These are phyloP conservation scores for Meiosimyza platycephala DNA, from an alignment of 2,888 invertebrate species.

Conservation along the genomic window DNA sequence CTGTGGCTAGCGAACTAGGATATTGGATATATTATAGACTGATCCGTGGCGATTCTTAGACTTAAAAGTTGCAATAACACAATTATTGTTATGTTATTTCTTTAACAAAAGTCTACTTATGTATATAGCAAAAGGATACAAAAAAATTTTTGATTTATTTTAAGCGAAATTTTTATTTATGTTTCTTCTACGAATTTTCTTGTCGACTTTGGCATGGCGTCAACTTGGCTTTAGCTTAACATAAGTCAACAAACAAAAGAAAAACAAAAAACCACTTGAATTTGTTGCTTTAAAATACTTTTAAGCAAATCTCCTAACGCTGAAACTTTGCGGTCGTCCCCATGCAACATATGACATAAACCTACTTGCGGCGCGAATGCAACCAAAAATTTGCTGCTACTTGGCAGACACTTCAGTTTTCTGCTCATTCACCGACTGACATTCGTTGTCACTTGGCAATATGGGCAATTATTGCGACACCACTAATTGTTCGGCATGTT, in stretches of 20 bases:
- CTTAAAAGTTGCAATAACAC: too few species aligned
- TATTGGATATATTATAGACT: too few species aligned
- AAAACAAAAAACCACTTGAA: neutral
- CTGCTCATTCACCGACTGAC: neutral
- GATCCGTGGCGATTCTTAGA: too few species aligned
- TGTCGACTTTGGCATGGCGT: neutral
- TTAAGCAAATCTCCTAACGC: neutral
- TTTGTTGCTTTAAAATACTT: neutral
- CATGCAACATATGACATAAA: neutral
- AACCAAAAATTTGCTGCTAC: neutral
- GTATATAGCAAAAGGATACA: too few species aligned
- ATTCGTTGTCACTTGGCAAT: conserved; percentile 25
- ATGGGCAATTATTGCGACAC: conserved; percentile 51
- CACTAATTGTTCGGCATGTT: conserved; percentile 53
- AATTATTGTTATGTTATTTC: too few species aligned
- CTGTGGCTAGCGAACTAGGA: too few species aligned
- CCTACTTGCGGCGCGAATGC: neutral
- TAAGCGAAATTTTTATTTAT: neutral
- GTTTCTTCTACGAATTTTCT: neutral
- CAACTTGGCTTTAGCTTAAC: neutral
- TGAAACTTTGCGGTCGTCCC: neutral
- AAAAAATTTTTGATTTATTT: conserved; percentile 5
- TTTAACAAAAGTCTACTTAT: too few species aligned
- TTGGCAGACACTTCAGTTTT: neutral
- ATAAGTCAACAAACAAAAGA: neutral